Base-by-base conservation (phyloP, 2,797 vertebrate species). In the Anguilla marmorata region DNA sequence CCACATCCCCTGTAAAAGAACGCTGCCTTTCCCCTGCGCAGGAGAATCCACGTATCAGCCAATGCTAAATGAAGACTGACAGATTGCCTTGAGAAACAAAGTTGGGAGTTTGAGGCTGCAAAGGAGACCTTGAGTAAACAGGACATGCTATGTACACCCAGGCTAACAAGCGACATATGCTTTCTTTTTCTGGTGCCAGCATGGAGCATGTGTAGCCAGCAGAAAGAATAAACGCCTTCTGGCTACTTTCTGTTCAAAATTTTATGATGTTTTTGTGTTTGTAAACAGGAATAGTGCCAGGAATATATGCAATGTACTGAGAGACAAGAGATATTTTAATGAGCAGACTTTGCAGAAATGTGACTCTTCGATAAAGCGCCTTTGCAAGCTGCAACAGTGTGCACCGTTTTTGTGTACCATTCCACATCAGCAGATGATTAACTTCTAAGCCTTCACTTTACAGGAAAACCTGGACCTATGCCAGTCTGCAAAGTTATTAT, bases 151-250 rank as follows among this genome's bases (percentile, higher is more conserved):
- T 97, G 97, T 98, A 98, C 96, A 98, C 96, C 97, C 97, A 95
- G 96, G 97, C 97, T 99, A 99, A 99, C 97, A 97, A 98, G 97
- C 96, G 98, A 96, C 98, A 99, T 99, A 99, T 99, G 98, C 97
- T 98, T 94, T 95, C 94, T 96, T 96, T 98, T 98, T 94, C 94
- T 91, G 94, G 96, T 96, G 97, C 97, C 94, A 96, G 95, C 95
- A 96, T 92, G 91, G 96, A 97, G 96, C 96, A 96, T 92, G 93
- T 93, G 94, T 96, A 94, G 97, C 98, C 98, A 45, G 93, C 93
- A 96, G 98, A 95, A 92, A 96, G 94, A 94, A 91, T 89, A 90
- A 66, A 92, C 90, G 93, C 93, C 96, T 92, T 91, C 90, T 92
- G 92, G 96, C 95, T 93, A 93, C 95, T 95, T 94, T 91, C 90